Evolutionary conservation across 2,888 invertebrate species (phyloP), one percentile per base, ranked within the genome.

Genomic region (Syrista parreyssii): DNA sequence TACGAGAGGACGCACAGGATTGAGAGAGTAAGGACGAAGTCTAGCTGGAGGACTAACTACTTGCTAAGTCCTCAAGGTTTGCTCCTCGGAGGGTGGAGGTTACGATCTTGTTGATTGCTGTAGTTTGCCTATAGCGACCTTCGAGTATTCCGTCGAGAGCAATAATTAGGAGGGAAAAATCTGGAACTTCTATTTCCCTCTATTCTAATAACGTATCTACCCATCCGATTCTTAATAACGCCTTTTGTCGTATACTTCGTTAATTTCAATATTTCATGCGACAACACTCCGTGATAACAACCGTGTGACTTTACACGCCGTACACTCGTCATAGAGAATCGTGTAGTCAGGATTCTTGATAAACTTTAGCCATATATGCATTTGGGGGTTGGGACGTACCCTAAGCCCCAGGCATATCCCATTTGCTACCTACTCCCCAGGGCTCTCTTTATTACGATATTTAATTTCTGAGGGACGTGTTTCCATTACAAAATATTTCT

Each of bases 401-500:
- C 40, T 40, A 40, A 40, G 40, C 40, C 15, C 40, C 40, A 15
- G 40, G 40, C 40, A 40, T 15, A 15, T 40, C 40, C 40, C 40
- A 15, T 40, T 40, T 40, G 40, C 40, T 40, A 40, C 69, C 69
- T 69, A 31, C 69, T 32, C 69, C 69, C 69, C 30, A 30, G 81
- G 79, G 81, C 79, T 71, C 81, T 83, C 85, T 84, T 87, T 86
- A 87, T 88, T 82, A 83, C 87, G 85, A 88, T 88, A 87, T 89
- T 89, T 89, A 89, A 89, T 89, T 89, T 88, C 87, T 85, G 84
- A 83, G 86, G 81, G 85, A 89, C 88, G 89, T 89, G 89, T 88
- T 89, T 87, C 88, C 84, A 87, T 88, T 88, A 87, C 88, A 86
- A 89, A 89, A 89, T 89, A 89, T 89, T 89, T 88, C 88, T 88